These are phyloP conservation scores for Eupsittula cactorum DNA, from an alignment of 2,113 vertebrate species.

Conservation along the genomic window DNA sequence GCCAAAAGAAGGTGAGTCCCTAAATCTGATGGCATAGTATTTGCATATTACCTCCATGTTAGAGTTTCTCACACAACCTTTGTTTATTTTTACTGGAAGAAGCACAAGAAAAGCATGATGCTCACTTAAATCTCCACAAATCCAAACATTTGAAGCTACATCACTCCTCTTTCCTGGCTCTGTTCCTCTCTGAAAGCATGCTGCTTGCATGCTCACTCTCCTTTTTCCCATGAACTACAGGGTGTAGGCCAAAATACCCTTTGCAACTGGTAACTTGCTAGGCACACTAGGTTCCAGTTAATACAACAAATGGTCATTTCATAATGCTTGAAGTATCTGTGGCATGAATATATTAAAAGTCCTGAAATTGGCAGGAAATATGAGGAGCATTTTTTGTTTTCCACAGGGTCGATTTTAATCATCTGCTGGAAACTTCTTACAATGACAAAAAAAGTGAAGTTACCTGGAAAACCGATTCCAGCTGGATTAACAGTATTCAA, in stretches of 20 bases:
- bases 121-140: background rate
- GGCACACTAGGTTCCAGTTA: slow-evolving; percentile 9
- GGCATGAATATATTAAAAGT: background rate
- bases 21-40: background rate
- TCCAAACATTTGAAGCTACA: slow-evolving; percentile 27
- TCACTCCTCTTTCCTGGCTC: slow-evolving; percentile 46
- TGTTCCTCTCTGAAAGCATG: background rate
- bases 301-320: background rate
- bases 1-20: background rate
- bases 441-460: background rate
- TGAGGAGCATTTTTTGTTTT: background rate
- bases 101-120: slow-evolving; percentile 48
- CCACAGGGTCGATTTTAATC: slow-evolving; percentile 49
- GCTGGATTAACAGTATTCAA: fast-evolving
- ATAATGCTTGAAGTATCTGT: background rate
- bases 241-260: slow-evolving; percentile 46
- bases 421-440: background rate
- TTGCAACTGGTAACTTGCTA: slow-evolving; percentile 16
- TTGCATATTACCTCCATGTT: background rate
- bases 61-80: slow-evolving; percentile 51
- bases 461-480: background rate
- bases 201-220: background rate
- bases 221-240: slow-evolving; percentile 50
- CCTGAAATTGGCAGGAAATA: slow-evolving; percentile 11
- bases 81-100: slow-evolving; percentile 61